A percentile compares a stretch with the other conserved stretches of the same genome.
Conservation (phyloP, 2,113 vertebrate species). For the Notechis scutatus region DNA sequence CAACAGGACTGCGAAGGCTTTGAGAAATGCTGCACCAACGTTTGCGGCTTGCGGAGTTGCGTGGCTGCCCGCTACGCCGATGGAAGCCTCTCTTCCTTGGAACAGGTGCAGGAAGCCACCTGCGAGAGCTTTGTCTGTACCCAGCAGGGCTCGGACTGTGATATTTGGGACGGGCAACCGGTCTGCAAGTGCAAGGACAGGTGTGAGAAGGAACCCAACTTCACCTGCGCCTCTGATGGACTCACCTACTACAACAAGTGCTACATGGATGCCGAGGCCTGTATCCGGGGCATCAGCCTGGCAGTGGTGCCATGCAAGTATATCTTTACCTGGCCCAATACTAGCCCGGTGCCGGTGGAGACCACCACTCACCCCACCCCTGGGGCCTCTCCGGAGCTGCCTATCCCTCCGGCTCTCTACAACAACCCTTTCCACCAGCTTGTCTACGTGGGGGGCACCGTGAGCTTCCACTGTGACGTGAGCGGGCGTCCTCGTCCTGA, state of each 20-base stretch:
- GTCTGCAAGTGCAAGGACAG: constrained; percentile 93
- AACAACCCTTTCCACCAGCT: constrained; percentile 87
- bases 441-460: constrained; percentile 82
- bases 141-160: constrained; percentile 91
- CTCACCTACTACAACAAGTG: constrained; percentile 98
- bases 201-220: constrained; percentile 94
- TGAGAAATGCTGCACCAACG: constrained; percentile 96
- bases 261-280: constrained; percentile 97
- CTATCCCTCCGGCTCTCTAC: constrained; percentile 83
- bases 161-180: constrained; percentile 91
- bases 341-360: constrained; percentile 81
- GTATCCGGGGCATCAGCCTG: constrained; percentile 81
- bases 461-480: constrained; percentile 91
- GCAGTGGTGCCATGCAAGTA: constrained; percentile 87
- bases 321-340: constrained; percentile 83
- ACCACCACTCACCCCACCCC: constrained; percentile 81
- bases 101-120: constrained; percentile 60
- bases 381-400: constrained; percentile 67
- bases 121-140: constrained; percentile 86
- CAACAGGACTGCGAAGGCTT: constrained; percentile 83
- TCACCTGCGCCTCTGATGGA: constrained; percentile 93
- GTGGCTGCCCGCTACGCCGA: constrained; percentile 89
- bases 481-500: constrained; percentile 84
- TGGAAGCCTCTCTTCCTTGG: constrained; percentile 58
- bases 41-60: constrained; percentile 91